Percentiles rank a stretch among this genome's conserved stretches.
Evolutionary conservation across 2,888 invertebrate species (phyloP).

Genomic region (Aricia artaxerxes): DNA sequence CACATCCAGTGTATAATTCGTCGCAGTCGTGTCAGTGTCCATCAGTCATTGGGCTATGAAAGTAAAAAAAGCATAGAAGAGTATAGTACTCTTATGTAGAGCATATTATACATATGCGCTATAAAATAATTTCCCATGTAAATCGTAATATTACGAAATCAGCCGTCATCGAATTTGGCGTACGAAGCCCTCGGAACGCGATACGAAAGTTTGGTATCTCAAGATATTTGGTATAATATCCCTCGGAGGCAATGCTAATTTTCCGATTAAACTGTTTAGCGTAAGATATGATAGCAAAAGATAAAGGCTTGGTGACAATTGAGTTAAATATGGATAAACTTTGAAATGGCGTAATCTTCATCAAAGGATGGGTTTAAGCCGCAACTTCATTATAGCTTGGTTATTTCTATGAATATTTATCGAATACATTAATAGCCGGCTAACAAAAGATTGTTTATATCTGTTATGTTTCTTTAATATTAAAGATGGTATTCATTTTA

Average conservation of each 20-base stretch:
- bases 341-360: slow-evolving; percentile 49
- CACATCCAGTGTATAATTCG: too few species aligned
- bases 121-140: neutral
- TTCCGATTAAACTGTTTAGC: neutral
- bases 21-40: too few species aligned
- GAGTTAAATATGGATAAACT: slow-evolving; percentile 53
- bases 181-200: neutral
- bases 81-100: too few species aligned
- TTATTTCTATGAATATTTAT: slow-evolving; percentile 18
- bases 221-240: neutral
- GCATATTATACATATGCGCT: too few species aligned
- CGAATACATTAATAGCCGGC: neutral
- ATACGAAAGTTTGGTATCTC: neutral
- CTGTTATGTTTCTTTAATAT: neutral
- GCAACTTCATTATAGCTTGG: neutral
- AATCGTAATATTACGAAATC: neutral
- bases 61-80: too few species aligned
- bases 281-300: slow-evolving; percentile 28
- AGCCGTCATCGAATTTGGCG: neutral
- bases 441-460: neutral
- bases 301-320: slow-evolving; percentile 41
- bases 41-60: too few species aligned
- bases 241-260: neutral
- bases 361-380: neutral
- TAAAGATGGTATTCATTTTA: neutral